Evolutionary conservation across 1,140 invertebrate species (phyloP).

Genomic region (Brachionus asplanchnoidis): DNA sequence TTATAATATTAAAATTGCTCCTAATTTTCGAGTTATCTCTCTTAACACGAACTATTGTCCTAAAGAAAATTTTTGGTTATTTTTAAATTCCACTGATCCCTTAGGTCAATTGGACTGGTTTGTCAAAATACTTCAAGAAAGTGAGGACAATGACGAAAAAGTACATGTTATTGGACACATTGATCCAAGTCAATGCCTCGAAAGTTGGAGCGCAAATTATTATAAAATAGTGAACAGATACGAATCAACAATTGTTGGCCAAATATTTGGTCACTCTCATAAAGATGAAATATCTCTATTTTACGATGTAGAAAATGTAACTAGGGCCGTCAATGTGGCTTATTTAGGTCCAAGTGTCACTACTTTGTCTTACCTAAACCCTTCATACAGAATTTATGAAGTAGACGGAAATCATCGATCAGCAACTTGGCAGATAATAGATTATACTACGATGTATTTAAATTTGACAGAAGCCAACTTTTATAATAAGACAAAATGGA

Average conservation of each 20-base stretch:
- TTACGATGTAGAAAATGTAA: conserved; percentile 50
- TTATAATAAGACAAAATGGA: conserved; percentile 8
- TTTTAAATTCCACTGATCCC: conserved; percentile 91
- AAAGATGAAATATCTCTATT: conserved; percentile 57
- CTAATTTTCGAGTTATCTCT: conserved; percentile 60
- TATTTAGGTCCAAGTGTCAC: conserved; percentile 87
- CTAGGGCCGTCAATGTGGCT: conserved; percentile 70
- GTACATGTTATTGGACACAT: conserved; percentile 94
- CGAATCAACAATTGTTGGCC: conserved; percentile 57
- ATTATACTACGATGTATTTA: conserved; percentile 12
- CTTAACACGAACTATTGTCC: conserved; percentile 59
- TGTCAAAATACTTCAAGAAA: conserved; percentile 67
- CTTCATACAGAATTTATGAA: conserved; percentile 31
- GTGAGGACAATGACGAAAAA: conserved; percentile 85
- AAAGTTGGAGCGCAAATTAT: conserved; percentile 61
- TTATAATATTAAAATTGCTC: conserved; percentile 47
- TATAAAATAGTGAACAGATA: conserved; percentile 53
- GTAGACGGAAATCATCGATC: conserved; percentile 20
- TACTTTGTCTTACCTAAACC: conserved; percentile 62
- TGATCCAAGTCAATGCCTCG: conserved; percentile 69
- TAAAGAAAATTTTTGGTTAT: conserved; percentile 70
- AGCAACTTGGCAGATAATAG: background rate
- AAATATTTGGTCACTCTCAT: conserved; percentile 61
- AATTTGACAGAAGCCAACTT: background rate
- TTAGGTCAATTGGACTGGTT: conserved; percentile 86